These are phyloP conservation scores for Balaeniceps rex DNA, from an alignment of 2,113 vertebrate genomes.

Conservation along the genomic window DNA sequence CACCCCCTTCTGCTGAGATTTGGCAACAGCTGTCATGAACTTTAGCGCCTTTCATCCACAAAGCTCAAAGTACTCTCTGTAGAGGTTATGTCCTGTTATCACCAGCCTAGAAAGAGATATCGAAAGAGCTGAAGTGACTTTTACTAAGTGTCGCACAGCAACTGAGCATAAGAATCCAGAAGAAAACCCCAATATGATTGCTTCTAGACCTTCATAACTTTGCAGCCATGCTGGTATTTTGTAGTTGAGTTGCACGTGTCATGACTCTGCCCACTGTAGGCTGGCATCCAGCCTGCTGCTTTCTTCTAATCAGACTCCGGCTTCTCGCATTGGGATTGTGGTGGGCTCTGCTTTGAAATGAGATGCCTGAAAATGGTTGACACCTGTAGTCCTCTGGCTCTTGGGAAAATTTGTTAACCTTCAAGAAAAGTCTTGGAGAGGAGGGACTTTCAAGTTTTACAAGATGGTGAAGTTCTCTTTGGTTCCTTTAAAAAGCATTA, in stretches of 20 bases:
- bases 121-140: neutral
- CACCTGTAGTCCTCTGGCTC: constrained; percentile 65
- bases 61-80: neutral
- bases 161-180: neutral
- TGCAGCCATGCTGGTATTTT: neutral
- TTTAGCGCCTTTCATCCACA: neutral
- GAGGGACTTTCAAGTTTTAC: constrained; percentile 62
- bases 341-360: constrained; percentile 63
- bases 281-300: neutral
- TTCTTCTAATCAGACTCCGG: constrained; percentile 44
- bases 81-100: neutral
- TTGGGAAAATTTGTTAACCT: constrained; percentile 66
- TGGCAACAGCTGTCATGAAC: neutral
- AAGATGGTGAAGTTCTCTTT: constrained; percentile 57
- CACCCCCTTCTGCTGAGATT: neutral
- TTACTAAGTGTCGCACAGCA: neutral
- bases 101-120: neutral
- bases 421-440: constrained; percentile 52
- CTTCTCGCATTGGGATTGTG: constrained; percentile 27
- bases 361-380: constrained; percentile 65
- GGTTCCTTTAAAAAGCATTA: constrained; percentile 72
- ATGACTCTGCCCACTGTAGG: neutral
- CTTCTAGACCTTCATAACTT: neutral
- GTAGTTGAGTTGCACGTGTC: neutral
- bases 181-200: neutral